Evolutionary conservation across 2,797 vertebrate species (phyloP).

Genomic region (Chaetophractus vellerosus): DNA sequence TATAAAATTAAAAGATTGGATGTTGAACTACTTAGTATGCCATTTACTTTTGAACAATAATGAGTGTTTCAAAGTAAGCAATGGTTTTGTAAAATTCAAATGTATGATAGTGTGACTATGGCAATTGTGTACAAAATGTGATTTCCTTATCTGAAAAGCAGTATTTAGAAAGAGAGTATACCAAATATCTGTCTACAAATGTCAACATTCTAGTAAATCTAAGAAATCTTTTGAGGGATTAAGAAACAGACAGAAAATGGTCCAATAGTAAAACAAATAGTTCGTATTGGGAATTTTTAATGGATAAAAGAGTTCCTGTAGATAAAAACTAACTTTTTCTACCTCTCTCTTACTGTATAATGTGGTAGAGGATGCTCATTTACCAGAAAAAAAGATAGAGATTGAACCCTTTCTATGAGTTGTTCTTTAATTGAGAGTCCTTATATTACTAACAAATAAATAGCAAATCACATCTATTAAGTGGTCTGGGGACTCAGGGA

Average conservation of each 20-base stretch:
- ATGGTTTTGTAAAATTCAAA: constrained; percentile 65
- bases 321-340: not conserved
- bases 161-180: not conserved
- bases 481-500: too few relatives aligned
- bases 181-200: constrained; percentile 61
- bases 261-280: constrained; percentile 3
- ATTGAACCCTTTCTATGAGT: not conserved
- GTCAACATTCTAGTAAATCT: constrained; percentile 63
- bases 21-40: constrained; percentile 79
- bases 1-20: constrained; percentile 85
- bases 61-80: constrained; percentile 71
- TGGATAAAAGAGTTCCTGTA: not conserved
- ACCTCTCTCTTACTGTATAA: not conserved
- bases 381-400: not conserved
- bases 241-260: constrained; percentile 30
- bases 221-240: constrained; percentile 14
- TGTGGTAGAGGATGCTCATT: not conserved
- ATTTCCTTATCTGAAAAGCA: constrained; percentile 65
- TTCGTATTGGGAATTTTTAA: not conserved
- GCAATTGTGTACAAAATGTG: constrained; percentile 57
- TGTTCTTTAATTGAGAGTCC: not conserved
- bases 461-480: not conserved
- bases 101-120: constrained; percentile 13
- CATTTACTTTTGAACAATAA: constrained; percentile 78
- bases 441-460: not conserved